A percentile compares a stretch with the other conserved stretches of the same genome.
These are phyloP conservation scores for Aleiodes sp. DNA, from an alignment of 1,140 invertebrate species.

Conservation along the genomic window DNA sequence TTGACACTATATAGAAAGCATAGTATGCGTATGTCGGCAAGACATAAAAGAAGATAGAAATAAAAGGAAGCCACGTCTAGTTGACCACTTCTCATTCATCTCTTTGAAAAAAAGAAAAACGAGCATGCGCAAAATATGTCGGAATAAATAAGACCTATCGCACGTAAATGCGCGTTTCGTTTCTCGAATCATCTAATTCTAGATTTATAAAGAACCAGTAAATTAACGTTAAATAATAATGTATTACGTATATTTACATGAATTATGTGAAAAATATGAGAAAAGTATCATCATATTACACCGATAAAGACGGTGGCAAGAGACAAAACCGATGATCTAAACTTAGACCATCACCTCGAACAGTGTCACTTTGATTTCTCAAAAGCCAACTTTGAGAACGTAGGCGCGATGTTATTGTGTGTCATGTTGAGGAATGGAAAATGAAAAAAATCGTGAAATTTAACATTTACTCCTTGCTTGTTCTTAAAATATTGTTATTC, in stretches of 20 bases:
- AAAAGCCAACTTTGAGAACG: background rate
- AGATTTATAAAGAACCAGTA: too few relatives aligned
- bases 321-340: conserved; percentile 13
- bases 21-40: background rate
- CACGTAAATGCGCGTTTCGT: background rate
- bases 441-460: background rate
- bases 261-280: background rate
- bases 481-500: too few relatives aligned
- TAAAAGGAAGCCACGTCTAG: background rate
- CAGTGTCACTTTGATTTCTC: conserved; percentile 8
- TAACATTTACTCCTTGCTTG: conserved; percentile 1
- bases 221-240: too few relatives aligned
- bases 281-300: background rate
- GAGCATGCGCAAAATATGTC: background rate
- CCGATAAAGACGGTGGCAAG: conserved; percentile 12
- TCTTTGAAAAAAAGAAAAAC: too few relatives aligned
- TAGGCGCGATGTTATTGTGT: too few relatives aligned
- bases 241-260: background rate
- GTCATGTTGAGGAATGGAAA: too few relatives aligned
- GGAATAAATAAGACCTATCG: background rate
- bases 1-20: background rate
- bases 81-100: background rate
- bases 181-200: background rate
- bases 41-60: background rate
- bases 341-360: conserved; percentile 17